These are phyloP conservation scores for Acanthopagrus latus DNA, from an alignment of 2,797 vertebrate genomes.

Conservation along the genomic window DNA sequence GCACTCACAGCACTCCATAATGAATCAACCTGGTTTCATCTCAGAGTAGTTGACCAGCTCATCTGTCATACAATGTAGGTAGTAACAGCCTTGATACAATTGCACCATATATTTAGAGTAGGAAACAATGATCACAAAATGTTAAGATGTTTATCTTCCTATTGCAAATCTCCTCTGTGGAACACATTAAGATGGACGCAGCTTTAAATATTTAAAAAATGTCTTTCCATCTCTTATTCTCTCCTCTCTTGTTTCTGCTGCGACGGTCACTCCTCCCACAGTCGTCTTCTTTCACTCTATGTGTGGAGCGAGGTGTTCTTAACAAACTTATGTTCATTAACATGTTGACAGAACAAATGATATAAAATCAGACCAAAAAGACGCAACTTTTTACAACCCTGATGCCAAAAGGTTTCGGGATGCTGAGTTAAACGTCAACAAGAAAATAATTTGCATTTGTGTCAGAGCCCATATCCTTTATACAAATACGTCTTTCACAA, in stretches of 20 bases:
- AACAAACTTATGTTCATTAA: slow-evolving; percentile 36
- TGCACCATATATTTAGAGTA: not conserved
- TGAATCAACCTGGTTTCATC: slow-evolving; percentile 10
- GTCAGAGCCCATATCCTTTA: too few species aligned
- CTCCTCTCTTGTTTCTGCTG: slow-evolving; percentile 24
- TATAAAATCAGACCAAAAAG: slow-evolving; percentile 22
- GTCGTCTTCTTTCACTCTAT: slow-evolving; percentile 13
- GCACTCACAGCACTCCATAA: slow-evolving; percentile 18
- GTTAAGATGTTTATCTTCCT: not conserved
- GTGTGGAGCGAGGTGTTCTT: slow-evolving; percentile 37
- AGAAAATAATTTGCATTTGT: too few species aligned
- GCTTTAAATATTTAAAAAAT: slow-evolving; percentile 21
- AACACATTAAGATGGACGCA: not conserved
- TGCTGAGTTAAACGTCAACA: too few species aligned
- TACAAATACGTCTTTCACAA: too few species aligned
- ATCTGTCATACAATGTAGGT: not conserved
- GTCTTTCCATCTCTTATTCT: not conserved
- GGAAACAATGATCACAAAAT: not conserved
- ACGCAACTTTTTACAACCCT: not conserved
- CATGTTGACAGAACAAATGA: slow-evolving; percentile 19
- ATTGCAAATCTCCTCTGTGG: not conserved
- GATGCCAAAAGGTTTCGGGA: too few species aligned
- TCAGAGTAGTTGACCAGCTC: not conserved
- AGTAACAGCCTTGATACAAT: not conserved
- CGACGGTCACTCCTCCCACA: slow-evolving; percentile 51